A percentile compares a stretch with the other conserved stretches of the same genome.
Evolutionary conservation across 2,113 vertebrate species (phyloP).

Genomic region (Epinephelus cyanopodus): DNA sequence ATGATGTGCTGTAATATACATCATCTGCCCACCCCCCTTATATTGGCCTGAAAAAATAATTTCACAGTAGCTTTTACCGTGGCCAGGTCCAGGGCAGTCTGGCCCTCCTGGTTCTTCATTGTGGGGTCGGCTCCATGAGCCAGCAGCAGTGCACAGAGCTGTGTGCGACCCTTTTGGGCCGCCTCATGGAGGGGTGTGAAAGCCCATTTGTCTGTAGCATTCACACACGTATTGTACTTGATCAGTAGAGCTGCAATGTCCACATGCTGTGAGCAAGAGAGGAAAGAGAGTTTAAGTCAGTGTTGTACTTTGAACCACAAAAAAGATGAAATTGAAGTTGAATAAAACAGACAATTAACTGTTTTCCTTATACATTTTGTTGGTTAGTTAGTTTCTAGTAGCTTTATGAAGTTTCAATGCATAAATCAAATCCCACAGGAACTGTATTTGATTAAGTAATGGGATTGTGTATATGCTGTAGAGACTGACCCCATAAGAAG

Average conservation of each 20-base stretch:
- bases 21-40: neutral
- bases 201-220: constrained; percentile 89
- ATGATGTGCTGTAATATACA: neutral
- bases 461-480: neutral
- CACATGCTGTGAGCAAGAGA: constrained; percentile 80
- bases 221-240: constrained; percentile 89
- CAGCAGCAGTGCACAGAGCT: constrained; percentile 87
- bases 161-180: constrained; percentile 87
- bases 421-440: neutral
- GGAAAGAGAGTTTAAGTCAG: neutral
- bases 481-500: constrained; percentile 95
- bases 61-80: constrained; percentile 74
- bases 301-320: neutral
- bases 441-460: neutral
- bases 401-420: neutral
- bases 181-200: constrained; percentile 89
- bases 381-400: neutral
- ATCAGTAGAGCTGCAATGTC: constrained; percentile 88
- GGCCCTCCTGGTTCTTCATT: constrained; percentile 90
- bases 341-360: no score
- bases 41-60: neutral
- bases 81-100: constrained; percentile 87
- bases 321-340: neutral
- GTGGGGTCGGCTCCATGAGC: constrained; percentile 88
- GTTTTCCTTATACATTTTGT: neutral